A percentile compares a stretch with the other conserved stretches of the same genome.
These are phyloP conservation scores for Aphelenchoides besseyi DNA, from an alignment of 1,140 invertebrate genomes.

Conservation along the genomic window DNA sequence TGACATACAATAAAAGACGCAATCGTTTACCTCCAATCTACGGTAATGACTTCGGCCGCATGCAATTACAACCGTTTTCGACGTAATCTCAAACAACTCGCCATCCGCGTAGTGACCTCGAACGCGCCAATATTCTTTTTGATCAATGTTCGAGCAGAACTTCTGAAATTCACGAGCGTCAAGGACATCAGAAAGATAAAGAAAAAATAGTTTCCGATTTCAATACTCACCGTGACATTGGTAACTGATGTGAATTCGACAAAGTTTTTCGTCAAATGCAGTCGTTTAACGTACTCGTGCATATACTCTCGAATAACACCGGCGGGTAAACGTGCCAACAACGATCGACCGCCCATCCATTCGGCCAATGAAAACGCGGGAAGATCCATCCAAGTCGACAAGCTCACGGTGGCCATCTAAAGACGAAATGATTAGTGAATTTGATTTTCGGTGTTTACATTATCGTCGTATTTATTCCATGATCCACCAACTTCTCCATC, in stretches of 20 bases:
- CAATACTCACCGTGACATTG: conserved; percentile 33
- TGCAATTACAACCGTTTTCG: conserved; percentile 41
- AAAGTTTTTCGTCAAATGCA: conserved; percentile 41
- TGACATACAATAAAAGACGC: not conserved
- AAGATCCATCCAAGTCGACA: conserved; percentile 55
- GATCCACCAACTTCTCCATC: conserved; percentile 52
- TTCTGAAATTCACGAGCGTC: conserved; percentile 31
- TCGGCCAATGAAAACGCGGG: conserved; percentile 51
- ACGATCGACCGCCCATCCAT: conserved; percentile 36
- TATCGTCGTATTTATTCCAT: conserved; percentile 58
- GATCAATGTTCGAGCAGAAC: conserved; percentile 23
- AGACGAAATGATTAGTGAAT: not conserved
- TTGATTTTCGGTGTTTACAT: conserved; percentile 38
- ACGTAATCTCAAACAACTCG: conserved; percentile 30
- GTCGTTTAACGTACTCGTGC: conserved; percentile 38
- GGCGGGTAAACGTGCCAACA: conserved; percentile 42
- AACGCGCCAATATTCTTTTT: conserved; percentile 40
- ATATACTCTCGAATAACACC: conserved; percentile 45
- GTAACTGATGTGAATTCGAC: conserved; percentile 33
- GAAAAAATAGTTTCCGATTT: conserved; percentile 1
- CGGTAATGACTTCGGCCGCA: conserved; percentile 39
- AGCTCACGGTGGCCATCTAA: conserved; percentile 54
- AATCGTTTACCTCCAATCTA: conserved; percentile 36
- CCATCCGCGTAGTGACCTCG: conserved; percentile 29
- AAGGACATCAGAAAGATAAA: not conserved